phyloP scores from a whole-genome alignment of 1,140 invertebrate genomes.

The Aphelinus atriplicis region DNA sequence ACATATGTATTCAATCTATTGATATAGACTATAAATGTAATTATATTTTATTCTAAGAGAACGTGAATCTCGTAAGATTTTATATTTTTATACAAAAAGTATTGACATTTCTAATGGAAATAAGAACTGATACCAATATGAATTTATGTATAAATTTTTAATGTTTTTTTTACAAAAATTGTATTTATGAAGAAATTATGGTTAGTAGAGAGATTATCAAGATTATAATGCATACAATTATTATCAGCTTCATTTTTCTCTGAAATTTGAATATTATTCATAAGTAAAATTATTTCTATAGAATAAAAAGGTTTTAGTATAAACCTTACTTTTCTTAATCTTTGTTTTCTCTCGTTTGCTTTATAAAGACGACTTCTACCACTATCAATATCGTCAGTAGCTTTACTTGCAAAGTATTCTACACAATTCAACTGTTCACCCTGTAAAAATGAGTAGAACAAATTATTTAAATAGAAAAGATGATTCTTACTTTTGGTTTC shows the following conservation, averaged over 20 bases:
- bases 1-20: not conserved
- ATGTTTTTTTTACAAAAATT: slow-evolving; percentile 36
- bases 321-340: slow-evolving; percentile 72
- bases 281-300: not conserved
- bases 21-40: not conserved
- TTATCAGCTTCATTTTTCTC: slow-evolving; percentile 58
- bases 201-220: slow-evolving; percentile 53
- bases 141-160: slow-evolving; percentile 5
- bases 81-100: slow-evolving; percentile 31
- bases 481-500: slow-evolving; percentile 16
- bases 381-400: slow-evolving; percentile 71
- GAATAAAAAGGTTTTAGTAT: not conserved
- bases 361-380: slow-evolving; percentile 74
- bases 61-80: slow-evolving; percentile 27
- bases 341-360: slow-evolving; percentile 74
- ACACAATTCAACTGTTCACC: slow-evolving; percentile 78
- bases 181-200: slow-evolving; percentile 41
- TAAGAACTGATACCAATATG: not conserved
- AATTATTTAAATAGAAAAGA: slow-evolving; percentile 7
- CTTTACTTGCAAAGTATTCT: slow-evolving; percentile 76
- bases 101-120: slow-evolving; percentile 25
- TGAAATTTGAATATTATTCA: slow-evolving; percentile 52
- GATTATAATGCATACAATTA: slow-evolving; percentile 52
- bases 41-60: slow-evolving; percentile 11
- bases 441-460: slow-evolving; percentile 58